Evolutionary conservation across 2,113 vertebrate species (phyloP).

Genomic region (Fulmarus glacialis): DNA sequence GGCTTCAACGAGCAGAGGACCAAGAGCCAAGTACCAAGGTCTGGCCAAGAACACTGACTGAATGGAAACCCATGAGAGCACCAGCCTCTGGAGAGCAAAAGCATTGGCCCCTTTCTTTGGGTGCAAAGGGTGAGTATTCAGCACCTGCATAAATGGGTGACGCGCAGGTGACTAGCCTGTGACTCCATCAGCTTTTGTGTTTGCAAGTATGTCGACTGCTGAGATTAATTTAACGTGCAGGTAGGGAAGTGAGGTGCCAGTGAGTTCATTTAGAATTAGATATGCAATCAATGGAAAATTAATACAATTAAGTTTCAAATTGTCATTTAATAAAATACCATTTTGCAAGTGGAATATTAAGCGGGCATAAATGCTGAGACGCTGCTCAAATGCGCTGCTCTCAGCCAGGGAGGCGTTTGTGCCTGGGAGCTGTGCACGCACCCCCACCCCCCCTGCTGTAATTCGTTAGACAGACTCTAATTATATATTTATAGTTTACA

Average conservation of each 20-base stretch:
- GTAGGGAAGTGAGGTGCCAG: background rate
- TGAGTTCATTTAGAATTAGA: slow-evolving; percentile 6
- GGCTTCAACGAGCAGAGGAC: background rate
- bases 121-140: background rate
- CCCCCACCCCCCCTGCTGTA: background rate
- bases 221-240: background rate
- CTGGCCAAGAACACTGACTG: background rate
- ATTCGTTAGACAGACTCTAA: background rate
- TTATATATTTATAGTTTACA: slow-evolving; percentile 15
- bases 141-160: background rate
- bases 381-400: background rate
- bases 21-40: background rate
- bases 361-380: rapidly evolving
- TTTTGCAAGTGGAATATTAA: background rate
- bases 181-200: background rate
- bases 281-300: slow-evolving; percentile 10
- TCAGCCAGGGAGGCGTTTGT: background rate
- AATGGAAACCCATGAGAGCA: background rate
- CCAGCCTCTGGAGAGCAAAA: background rate
- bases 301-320: slow-evolving; percentile 27
- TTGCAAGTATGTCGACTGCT: background rate
- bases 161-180: background rate
- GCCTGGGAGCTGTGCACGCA: background rate
- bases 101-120: background rate
- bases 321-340: background rate